Evolutionary conservation across 1,140 invertebrate species (phyloP), one percentile per base, ranked within the genome.

Genomic region (Drosophila triauraria): DNA sequence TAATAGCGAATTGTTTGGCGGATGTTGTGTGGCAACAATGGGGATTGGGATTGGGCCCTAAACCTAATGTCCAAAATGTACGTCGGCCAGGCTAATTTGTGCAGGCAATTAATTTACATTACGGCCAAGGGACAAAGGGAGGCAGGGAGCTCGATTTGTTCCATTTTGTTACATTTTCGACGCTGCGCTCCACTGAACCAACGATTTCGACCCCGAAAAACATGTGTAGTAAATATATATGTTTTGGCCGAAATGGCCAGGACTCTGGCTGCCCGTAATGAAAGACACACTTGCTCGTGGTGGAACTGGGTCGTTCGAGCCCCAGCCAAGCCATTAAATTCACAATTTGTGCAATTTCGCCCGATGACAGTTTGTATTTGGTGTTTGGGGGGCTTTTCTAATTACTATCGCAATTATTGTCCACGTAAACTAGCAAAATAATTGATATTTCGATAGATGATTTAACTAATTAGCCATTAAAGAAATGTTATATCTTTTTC

Each of bases 91-190:
- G 74, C 84, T 88, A 88, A 88, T 88, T 88, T 88, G 80, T 81
- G 80, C 85, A 68, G 80, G 84, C 84, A 88, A 88, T 88, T 88
- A 88, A 88, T 88, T 88, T 88, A 88, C 80, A 88, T 88, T 90
- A 71, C 44, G 7, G 48, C 51, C 20, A 8, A n/a, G 35, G 6
- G 10, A 10, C 8, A 30, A n/a, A 7, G 35, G 15, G 2, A 5
- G 25, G 43, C 6, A 30, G 27, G 32, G 10, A 30, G 53, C 2
- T 51, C 76, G 76, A 86, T 88, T 87, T 88, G 83, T 87, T 75
- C 68, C 70, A 76, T 87, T 86, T 87, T 76, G 83, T 87, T 77
- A 68, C 83, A 77, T 72, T 86, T 59, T 51, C 32, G 42, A 53
- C 43, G 61, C 32, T 61, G 30, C 59, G 67, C 50, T 64, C 43